These are phyloP conservation scores for Calliphora vicina DNA, from an alignment of 1,140 invertebrate genomes.

Conservation along the genomic window DNA sequence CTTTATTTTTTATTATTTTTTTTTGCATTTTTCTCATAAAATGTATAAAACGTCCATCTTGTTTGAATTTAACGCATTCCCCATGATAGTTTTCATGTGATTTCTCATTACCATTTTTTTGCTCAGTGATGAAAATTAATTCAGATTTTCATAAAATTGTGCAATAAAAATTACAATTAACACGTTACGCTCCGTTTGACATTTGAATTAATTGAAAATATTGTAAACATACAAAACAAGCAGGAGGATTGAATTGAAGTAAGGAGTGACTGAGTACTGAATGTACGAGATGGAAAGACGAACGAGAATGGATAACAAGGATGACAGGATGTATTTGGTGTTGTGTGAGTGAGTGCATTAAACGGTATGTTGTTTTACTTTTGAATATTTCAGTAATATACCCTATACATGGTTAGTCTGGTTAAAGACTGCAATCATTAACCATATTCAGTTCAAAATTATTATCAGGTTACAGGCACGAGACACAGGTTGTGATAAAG, in stretches of 20 bases:
- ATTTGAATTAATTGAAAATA: constrained; percentile 62
- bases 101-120: constrained; percentile 12
- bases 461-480: too few relatives aligned
- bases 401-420: background rate
- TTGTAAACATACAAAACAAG: constrained; percentile 14
- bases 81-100: constrained; percentile 15
- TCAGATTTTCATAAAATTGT: constrained; percentile 42
- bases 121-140: constrained; percentile 26
- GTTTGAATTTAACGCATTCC: background rate
- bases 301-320: background rate
- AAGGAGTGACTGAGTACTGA: background rate
- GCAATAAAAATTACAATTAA: constrained; percentile 63
- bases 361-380: background rate
- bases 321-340: constrained; percentile 21
- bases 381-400: background rate
- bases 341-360: background rate
- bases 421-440: too few relatives aligned
- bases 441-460: too few relatives aligned
- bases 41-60: background rate
- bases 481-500: too few relatives aligned
- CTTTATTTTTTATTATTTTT: background rate
- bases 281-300: background rate
- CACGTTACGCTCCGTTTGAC: constrained; percentile 63
- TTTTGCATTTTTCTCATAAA: background rate
- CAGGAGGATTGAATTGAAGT: background rate